Evolutionary conservation across 2,797 vertebrate species (phyloP), one percentile per base, ranked within the genome.

Genomic region (Urocyon cinereoargenteus): DNA sequence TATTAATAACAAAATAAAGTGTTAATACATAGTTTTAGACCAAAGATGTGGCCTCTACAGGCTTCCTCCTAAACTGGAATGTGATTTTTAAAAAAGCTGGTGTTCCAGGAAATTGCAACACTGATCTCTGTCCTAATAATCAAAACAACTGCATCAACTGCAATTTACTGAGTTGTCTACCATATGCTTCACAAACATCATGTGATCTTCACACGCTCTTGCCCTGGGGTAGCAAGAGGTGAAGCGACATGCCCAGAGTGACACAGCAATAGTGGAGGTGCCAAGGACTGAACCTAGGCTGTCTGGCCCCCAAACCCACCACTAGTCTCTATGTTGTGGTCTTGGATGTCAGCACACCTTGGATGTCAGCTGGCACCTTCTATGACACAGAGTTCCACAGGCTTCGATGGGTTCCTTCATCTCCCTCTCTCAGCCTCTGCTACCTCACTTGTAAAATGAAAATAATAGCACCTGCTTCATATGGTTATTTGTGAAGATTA

Each of bases 1-100:
- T 86, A 62, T 45, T 93, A 86, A 83, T 49, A 45, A 90, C 77
- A 77, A 89, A 91, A 19, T 77, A 85, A 91, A 90, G 72, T 49
- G 53, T 61, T 96, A 94, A 79, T 61, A 81, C 40, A 51, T 75
- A 49, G 70, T 93, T 64, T 77, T 61, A 89, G 72, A 62, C 7
- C 19, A 89, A 81, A 53, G 15, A 83, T 57, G 36, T 51, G 45
- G 10, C 72, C 26, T 73, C 3, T 40, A 21, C 13, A 18, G 78
- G 6, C 34, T 96, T 93, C 86, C 61, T 82, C 68, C 51, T 86
- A 28, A 78, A 16, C 9, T 19, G 12, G 55, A 73, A 86, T 68
- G 8, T 91, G 79, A 91, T n/a, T 77, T 21, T 73, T n/a, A 6
- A 16, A 78, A 86, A 83, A 13, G 7, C 53, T 34, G 70, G 4